Conservation (phyloP, 1,140 invertebrate species). For the Drosophila jambulina region DNA sequence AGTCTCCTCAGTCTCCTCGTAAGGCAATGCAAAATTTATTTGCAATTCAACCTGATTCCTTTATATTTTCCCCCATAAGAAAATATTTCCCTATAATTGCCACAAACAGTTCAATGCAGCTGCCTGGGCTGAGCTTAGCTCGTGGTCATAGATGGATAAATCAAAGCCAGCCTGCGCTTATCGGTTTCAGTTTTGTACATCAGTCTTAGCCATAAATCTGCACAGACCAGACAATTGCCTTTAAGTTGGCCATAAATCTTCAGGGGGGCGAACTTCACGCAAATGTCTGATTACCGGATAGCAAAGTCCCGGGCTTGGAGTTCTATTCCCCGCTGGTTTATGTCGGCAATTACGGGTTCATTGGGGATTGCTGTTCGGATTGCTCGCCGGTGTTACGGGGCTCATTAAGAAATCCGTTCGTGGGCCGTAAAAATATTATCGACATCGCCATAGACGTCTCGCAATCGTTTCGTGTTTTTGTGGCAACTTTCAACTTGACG, state of each 20-base stretch:
- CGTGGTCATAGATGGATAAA: constrained; percentile 47
- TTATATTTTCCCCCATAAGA: neutral
- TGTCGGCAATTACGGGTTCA: constrained; percentile 34
- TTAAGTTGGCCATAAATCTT: constrained; percentile 67
- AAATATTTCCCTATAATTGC: constrained; percentile 3
- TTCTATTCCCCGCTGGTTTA: constrained; percentile 25
- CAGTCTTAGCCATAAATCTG: constrained; percentile 55
- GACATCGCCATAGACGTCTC: constrained; percentile 28
- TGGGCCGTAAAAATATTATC: constrained; percentile 75
- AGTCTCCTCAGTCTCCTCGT: neutral
- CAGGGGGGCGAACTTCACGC: constrained; percentile 44
- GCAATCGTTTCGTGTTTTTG: constrained; percentile 51
- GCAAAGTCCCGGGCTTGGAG: constrained; percentile 6
- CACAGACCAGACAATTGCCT: constrained; percentile 53
- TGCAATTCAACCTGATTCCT: neutral
- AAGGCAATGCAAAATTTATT: neutral
- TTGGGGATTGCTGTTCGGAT: constrained; percentile 20
- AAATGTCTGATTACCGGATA: constrained; percentile 51
- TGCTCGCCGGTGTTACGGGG: constrained; percentile 24
- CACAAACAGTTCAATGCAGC: constrained; percentile 12
- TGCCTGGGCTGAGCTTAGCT: constrained; percentile 5
- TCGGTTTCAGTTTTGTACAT: constrained; percentile 37
- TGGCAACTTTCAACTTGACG: constrained; percentile 43
- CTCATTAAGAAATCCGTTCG: constrained; percentile 79
- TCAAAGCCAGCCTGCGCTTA: constrained; percentile 46